Evolutionary conservation across 1,140 invertebrate genomes (phyloP), one percentile per base, ranked within the genome.

Genomic region (Bombus consobrinus): DNA sequence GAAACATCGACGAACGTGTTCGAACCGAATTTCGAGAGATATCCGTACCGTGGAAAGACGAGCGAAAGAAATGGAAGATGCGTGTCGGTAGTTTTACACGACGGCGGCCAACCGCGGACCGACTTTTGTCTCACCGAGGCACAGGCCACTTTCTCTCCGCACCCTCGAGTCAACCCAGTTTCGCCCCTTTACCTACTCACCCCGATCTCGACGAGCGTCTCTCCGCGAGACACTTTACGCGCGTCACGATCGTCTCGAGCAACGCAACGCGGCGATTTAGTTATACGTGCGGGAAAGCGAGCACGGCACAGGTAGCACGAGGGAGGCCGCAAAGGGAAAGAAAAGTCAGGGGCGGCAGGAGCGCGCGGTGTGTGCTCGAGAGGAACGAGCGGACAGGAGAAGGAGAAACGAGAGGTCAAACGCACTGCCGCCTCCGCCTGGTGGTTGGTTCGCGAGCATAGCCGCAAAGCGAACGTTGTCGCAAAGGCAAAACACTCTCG

Each of bases 401-500:
- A 10, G 22, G n/a, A 28, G 47, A 43, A 57, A 37, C 41, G 25
- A 78, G 69, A 79, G 83, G 80, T 78, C 87, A 47, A 85, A 80
- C 78, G 68, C 81, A 68, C 79, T 66, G 83, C 85, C 79, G 73
- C 82, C 84, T 80, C 83, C 81, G 77, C 88, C 37, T 68, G 73
- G 68, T 87, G 79, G 74, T 69, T 83, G 79, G 74, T 69, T 81
- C 87, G 83, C 80, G 85, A 78, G 74, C 73, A 37, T 81, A 53
- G 86, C 81, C 84, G 85, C 89, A 85, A 83, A 83, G 90, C 75
- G 87, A 80, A 73, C 80, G 74, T 88, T 85, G 88, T 90, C 87
- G 90, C 89, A 90, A 90, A 90, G 83, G 90, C 89, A 88, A 90
- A 90, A 91, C 89, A 83, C 83, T 90, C 88, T 91, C 79, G 80